Evolutionary conservation across 2,113 vertebrate genomes (phyloP), one percentile per base, ranked within the genome.

Genomic region (Rousettus leschenaultii): DNA sequence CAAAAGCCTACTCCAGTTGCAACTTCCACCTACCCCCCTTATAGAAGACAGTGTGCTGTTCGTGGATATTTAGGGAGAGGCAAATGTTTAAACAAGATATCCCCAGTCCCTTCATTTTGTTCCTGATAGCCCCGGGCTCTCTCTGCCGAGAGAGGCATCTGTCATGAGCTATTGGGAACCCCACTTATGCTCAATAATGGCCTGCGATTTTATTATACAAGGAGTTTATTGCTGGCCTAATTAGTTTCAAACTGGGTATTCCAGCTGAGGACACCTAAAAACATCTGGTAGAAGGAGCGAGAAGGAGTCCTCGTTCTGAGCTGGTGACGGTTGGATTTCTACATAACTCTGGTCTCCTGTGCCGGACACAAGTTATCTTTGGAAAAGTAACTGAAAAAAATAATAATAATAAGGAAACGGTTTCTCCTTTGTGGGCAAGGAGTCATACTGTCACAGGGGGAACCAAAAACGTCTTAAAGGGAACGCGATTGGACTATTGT

Each of bases 201-300:
- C 95, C 95, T 98, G 97, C 14, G 84, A 97, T 98, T 98, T 98
- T 98, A 98, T 97, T 98, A 96, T 97, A 98, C 75, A 96, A 98
- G 90, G 84, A 98, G 98, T 98, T 98, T 98, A 98, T 86, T 92
- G 97, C 97, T 95, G 97, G 91, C 96, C 95, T 98, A 98, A 98
- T 98, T 98, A 98, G 96, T 97, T 73, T 98, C 93, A 96, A 97
- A 98, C 96, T 95, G 96, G 97, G 83, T 97, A 86, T 95, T 96
- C 82, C 73, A 95, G 84, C 89, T 96, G 97, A 98, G 98, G 98
- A 98, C 96, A 98, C 96, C 97, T 98, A 95, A 97, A 97, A 97
- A 97, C 95, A 97, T 96, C 97, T 98, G 96, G 97, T 95, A 92
- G 68, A 90, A 78, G 83, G 90, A 97, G 92, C 77, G 86, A 89